phyloP scores from a whole-genome alignment of 2,888 invertebrate species.

The Scaptomyza tumidula region DNA sequence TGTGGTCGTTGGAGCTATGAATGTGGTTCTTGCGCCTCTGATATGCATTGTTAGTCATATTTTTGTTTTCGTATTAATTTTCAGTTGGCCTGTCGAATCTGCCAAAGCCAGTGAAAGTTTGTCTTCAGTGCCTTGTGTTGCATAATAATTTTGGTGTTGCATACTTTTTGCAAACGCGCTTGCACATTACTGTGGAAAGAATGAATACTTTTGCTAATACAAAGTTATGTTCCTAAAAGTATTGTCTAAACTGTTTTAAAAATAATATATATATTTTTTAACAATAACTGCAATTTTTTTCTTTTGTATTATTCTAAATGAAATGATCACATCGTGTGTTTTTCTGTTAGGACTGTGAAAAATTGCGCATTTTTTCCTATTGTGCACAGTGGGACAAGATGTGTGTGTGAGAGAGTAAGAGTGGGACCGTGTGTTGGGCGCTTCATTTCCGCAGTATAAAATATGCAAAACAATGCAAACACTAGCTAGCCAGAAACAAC shows the following conservation, averaged over 20 bases:
- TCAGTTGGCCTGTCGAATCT: slow-evolving; percentile 73
- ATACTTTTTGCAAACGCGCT: slow-evolving; percentile 36
- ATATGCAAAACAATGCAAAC: slow-evolving; percentile 78
- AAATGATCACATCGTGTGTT: too few species aligned
- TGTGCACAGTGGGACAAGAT: slow-evolving; percentile 14
- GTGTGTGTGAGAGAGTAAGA: slow-evolving; percentile 7
- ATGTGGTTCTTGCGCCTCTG: slow-evolving; percentile 36
- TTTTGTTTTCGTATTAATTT: slow-evolving; percentile 71
- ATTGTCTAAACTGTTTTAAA: too few species aligned
- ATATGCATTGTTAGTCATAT: slow-evolving; percentile 39
- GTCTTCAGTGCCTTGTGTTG: slow-evolving; percentile 70
- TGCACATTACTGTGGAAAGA: background rate
- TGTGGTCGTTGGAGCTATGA: slow-evolving; percentile 25
- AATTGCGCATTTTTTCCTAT: too few species aligned
- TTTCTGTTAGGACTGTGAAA: too few species aligned
- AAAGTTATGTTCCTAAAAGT: background rate
- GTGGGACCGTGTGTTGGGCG: slow-evolving; percentile 41
- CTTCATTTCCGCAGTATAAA: slow-evolving; percentile 74
- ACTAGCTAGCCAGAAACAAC: slow-evolving; percentile 49
- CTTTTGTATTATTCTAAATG: too few species aligned
- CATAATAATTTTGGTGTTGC: slow-evolving; percentile 74
- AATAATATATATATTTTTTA: too few species aligned
- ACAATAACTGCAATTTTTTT: too few species aligned
- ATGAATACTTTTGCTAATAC: background rate
- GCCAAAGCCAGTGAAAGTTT: slow-evolving; percentile 70